Percentiles rank a stretch among this genome's conserved stretches.
These are phyloP conservation scores for Oligia fasciuncula DNA, from an alignment of 2,888 invertebrate genomes.

Conservation along the genomic window DNA sequence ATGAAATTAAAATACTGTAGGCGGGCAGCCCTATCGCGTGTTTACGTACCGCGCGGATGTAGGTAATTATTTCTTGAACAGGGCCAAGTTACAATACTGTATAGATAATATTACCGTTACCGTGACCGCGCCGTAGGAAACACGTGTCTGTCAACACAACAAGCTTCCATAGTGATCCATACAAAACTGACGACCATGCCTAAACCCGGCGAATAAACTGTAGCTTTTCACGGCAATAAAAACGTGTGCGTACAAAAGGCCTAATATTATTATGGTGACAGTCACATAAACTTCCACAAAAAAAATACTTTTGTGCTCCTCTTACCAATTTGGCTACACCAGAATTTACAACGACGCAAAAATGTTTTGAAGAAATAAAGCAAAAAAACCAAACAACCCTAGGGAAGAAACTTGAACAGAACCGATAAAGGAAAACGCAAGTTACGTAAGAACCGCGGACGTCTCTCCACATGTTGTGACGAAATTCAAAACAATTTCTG, in stretches of 20 bases:
- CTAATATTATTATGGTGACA: not conserved
- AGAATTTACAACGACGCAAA: conserved; percentile 23
- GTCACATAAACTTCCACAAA: conserved; percentile 9
- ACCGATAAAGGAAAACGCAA: conserved; percentile 42
- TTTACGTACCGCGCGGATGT: too few species aligned
- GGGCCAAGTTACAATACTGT: too few species aligned
- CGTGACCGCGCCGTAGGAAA: not conserved
- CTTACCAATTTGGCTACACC: conserved; percentile 20
- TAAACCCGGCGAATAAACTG: not conserved
- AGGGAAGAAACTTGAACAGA: conserved; percentile 38
- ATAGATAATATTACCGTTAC: too few species aligned
- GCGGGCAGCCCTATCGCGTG: too few species aligned
- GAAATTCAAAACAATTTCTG: conserved; percentile 68
- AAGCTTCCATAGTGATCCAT: conserved; percentile 1
- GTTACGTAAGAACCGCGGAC: conserved; percentile 52
- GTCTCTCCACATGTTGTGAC: conserved; percentile 64
- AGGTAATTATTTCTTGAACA: too few species aligned
- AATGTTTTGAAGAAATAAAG: conserved; percentile 36
- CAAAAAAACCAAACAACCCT: conserved; percentile 29
- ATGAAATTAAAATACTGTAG: too few species aligned
- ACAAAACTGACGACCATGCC: not conserved
- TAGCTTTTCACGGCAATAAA: not conserved
- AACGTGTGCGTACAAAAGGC: not conserved
- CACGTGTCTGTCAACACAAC: not conserved
- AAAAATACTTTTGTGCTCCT: conserved; percentile 6